Evolutionary conservation across 2,888 invertebrate species (phyloP).

Genomic region (Vannuccia rotundouncinata): DNA sequence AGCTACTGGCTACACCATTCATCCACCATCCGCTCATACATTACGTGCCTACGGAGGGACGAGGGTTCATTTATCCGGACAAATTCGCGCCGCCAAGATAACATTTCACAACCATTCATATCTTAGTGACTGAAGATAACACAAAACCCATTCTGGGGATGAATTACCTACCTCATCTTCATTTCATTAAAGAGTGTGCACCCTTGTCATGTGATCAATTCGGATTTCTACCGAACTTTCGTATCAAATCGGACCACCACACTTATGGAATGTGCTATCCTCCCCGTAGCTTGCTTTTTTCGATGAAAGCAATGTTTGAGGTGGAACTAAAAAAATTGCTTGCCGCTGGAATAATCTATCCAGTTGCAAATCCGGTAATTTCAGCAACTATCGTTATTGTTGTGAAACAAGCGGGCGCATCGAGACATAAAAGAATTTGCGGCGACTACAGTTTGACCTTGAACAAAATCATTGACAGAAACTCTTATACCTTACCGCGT

Average conservation of each 20-base stretch:
- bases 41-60: background rate
- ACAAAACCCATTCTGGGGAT: no score
- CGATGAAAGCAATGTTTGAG: constrained; percentile 32
- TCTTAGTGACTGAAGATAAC: no score
- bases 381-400: constrained; percentile 33
- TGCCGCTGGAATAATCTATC: constrained; percentile 4
- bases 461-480: constrained; percentile 13
- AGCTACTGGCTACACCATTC: background rate
- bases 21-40: background rate
- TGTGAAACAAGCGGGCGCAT: constrained; percentile 29
- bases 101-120: no score
- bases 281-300: constrained; percentile 5
- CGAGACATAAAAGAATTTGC: constrained; percentile 25
- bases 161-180: background rate
- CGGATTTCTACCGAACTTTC: constrained; percentile 5
- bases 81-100: no score
- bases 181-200: background rate
- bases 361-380: constrained; percentile 28
- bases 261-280: constrained; percentile 22
- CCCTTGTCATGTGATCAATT: background rate
- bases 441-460: constrained; percentile 32
- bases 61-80: no score
- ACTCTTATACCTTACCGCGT: constrained; percentile 22
- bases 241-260: background rate
- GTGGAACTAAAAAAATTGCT: constrained; percentile 9